Percentiles rank a stretch among this genome's conserved stretches.
These are phyloP conservation scores for Neodiprion virginianus DNA, from an alignment of 1,140 invertebrate genomes.

Conservation along the genomic window DNA sequence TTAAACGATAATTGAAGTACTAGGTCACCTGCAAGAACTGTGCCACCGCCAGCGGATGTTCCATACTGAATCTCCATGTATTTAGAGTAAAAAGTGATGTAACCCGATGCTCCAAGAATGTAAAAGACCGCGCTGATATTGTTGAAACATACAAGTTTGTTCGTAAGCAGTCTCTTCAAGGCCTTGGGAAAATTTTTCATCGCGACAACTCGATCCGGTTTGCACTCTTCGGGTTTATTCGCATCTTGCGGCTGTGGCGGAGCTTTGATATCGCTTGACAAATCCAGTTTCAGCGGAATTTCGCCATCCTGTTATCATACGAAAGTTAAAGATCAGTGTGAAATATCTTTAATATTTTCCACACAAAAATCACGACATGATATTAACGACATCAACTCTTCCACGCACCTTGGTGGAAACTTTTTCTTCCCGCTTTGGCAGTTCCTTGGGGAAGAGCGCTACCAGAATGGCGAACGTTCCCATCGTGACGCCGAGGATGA, in stretches of 20 bases:
- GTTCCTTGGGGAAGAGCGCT: conserved; percentile 66
- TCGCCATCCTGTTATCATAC: conserved; percentile 38
- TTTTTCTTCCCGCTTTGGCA: conserved; percentile 49
- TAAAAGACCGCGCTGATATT: conserved; percentile 67
- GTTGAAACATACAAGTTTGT: conserved; percentile 67
- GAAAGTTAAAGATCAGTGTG: too few species aligned
- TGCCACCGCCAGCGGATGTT: conserved; percentile 68
- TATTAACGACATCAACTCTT: background rate
- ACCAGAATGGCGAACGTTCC: conserved; percentile 66
- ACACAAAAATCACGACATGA: too few species aligned
- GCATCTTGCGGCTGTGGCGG: conserved; percentile 1
- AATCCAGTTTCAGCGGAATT: conserved; percentile 43
- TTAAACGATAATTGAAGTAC: background rate
- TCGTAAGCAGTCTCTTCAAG: conserved; percentile 66
- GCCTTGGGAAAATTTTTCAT: conserved; percentile 65
- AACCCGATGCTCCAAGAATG: conserved; percentile 71
- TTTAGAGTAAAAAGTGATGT: conserved; percentile 74
- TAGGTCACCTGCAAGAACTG: conserved; percentile 65
- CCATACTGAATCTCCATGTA: conserved; percentile 77
- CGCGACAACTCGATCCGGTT: conserved; percentile 41
- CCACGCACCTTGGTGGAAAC: background rate
- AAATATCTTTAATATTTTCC: too few species aligned
- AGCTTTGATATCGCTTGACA: conserved; percentile 36
- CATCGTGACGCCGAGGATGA: conserved; percentile 66
- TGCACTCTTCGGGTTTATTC: background rate